These are phyloP conservation scores for Anguilla pacifica DNA, from an alignment of 2,797 vertebrate genomes.

Conservation along the genomic window DNA sequence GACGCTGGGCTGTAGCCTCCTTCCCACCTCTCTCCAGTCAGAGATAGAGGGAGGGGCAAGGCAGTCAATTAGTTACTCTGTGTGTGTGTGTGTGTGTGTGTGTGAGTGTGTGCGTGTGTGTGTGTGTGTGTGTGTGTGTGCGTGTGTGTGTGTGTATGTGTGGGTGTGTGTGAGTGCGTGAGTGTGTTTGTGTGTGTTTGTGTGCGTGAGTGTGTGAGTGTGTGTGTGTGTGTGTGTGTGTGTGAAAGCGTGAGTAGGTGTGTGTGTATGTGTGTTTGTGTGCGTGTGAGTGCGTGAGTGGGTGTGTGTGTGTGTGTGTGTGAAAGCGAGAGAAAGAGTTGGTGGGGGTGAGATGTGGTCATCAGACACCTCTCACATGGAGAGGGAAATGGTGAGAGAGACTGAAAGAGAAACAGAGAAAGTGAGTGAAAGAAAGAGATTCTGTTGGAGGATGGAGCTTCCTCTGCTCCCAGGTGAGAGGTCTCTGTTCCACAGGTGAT, in stretches of 20 bases:
- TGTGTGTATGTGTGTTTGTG: background rate
- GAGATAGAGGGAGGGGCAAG: conserved; percentile 69
- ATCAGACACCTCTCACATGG: conserved; percentile 11
- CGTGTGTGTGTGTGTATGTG: background rate
- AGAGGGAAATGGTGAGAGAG: background rate
- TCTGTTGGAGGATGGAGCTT: conserved; percentile 17
- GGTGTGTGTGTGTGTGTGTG: conserved; percentile 39
- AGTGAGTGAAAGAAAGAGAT: conserved; percentile 42
- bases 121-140: conserved; percentile 23
- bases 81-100: conserved; percentile 28
- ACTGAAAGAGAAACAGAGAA: conserved; percentile 4
- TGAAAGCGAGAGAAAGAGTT: conserved; percentile 41
- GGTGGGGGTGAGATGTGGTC: conserved; percentile 28
- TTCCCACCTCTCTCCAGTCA: conserved; percentile 53
- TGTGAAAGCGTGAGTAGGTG: background rate
- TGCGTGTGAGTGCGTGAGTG: background rate
- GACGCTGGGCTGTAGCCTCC: conserved; percentile 73
- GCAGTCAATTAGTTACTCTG: conserved; percentile 59
- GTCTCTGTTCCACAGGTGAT: background rate
- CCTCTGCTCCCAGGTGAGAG: background rate
- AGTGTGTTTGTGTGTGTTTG: background rate
- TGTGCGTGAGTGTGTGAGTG: background rate
- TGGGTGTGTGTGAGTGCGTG: conserved; percentile 28
- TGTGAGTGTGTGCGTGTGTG: conserved; percentile 18
- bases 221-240: conserved; percentile 41